A percentile compares a stretch with the other conserved stretches of the same genome.
phyloP scores from a whole-genome alignment of 2,113 vertebrate genomes.

The Centropus unirufus region DNA sequence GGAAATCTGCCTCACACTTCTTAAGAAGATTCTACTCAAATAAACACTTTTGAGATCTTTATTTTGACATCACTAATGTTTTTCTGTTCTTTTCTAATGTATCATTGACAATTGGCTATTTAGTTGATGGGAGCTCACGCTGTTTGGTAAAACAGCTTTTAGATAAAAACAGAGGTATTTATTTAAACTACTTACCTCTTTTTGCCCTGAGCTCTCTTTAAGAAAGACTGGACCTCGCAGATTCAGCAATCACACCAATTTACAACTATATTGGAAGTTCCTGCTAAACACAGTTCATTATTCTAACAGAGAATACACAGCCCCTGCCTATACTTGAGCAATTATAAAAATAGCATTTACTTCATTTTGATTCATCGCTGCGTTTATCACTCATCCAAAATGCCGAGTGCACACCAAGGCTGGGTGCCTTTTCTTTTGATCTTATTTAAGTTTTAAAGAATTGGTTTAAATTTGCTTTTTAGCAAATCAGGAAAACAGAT shows the following conservation, averaged over 20 bases:
- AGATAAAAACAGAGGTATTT: background rate
- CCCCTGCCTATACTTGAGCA: background rate
- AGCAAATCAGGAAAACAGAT: background rate
- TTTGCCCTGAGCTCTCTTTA: background rate
- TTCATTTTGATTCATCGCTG: background rate
- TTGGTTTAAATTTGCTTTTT: background rate
- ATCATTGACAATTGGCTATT: background rate
- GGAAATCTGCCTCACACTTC: background rate
- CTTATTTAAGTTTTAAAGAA: background rate
- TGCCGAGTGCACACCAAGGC: background rate
- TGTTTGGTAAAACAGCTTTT: background rate
- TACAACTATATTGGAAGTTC: background rate
- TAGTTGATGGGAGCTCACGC: background rate
- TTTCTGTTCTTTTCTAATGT: background rate
- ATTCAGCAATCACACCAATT: background rate
- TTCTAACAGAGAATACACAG: background rate
- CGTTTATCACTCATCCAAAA: background rate
- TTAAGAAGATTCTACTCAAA: background rate
- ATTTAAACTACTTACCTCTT: background rate
- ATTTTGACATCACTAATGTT: background rate
- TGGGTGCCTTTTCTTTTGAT: background rate
- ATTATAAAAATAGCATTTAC: background rate
- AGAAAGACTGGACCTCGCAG: background rate
- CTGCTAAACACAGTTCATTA: background rate
- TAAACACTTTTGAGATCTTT: background rate